Base-by-base conservation (phyloP, 2,888 invertebrate genomes). In the Acronicta leporina region DNA sequence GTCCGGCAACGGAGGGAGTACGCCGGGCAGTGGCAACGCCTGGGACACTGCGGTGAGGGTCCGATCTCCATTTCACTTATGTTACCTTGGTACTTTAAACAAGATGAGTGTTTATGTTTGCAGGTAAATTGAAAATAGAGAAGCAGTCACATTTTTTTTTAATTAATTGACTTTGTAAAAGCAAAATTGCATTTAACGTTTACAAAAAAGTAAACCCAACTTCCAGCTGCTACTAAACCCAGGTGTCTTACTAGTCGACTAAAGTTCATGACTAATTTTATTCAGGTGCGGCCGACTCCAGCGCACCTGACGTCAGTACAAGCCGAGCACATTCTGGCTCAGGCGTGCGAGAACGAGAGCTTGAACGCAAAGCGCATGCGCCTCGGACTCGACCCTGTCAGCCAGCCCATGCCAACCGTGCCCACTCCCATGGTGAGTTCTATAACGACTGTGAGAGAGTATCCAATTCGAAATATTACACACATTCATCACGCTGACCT, bases 281-380 rank as follows among this genome's bases (percentile, higher is more conserved):
- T 79, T 27, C 95, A 98, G 98, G 97, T 98, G 69, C 96, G 99
- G 82, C 98, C 99, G 66, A 99, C 99, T 53, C 99, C 99, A 75
- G 99, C 99, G 71, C 99, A 99, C 94, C 95, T 99, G 86, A 99
- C 99, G 54, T 99, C 99, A 77, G 98, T 98, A 75, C 98, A 98
- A 92, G 99, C 99, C 53, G 99, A 99, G 91, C 98, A 98, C 92
- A 98, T 99, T 87, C 95, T 99, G 87, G 98, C 99, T 73, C 97
- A 97, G 87, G 99, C 99, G 68, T 99, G 99, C 92, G 99, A 99
- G 95, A 99, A 99, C 90, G 99, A 99, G 95, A 98, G 98, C 92
- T 97, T 98, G 92, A 99, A 99, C 92, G 99, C 99, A 65, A 99
- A 99, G 94, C 96, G 99, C 86, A 99, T 99, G 99, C 96, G 99